Percentiles rank a stretch among this genome's conserved stretches.
phyloP scores from a whole-genome alignment of 2,113 vertebrate genomes.

The Bungarus multicinctus region DNA sequence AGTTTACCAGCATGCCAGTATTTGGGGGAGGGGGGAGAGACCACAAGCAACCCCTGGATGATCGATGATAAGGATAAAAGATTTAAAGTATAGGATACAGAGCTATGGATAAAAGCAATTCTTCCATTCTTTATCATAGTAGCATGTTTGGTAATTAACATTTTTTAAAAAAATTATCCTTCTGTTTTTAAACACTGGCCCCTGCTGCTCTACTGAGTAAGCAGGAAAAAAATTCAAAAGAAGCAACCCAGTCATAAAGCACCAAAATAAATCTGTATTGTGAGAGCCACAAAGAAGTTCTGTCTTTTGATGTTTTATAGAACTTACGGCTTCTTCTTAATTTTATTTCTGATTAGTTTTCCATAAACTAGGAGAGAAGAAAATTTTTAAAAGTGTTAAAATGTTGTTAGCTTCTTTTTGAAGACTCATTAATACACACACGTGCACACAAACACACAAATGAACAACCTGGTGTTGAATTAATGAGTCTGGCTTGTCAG shows the following conservation, averaged over 20 bases:
- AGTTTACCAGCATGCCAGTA: background rate
- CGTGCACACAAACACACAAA: slow-evolving; percentile 7
- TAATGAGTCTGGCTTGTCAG: background rate
- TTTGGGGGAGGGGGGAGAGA: background rate
- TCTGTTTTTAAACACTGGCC: background rate
- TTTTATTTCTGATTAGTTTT: background rate
- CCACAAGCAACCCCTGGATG: background rate
- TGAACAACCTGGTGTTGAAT: background rate
- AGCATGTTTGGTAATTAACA: background rate
- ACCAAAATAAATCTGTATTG: background rate
- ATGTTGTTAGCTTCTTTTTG: background rate
- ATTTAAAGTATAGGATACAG: background rate
- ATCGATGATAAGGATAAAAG: background rate
- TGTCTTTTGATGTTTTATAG: background rate
- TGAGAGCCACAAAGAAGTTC: background rate
- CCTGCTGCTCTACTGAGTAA: background rate
- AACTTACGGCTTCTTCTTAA: background rate
- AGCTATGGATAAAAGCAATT: background rate
- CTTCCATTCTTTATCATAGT: background rate
- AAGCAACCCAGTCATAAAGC: background rate
- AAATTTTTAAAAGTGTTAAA: background rate
- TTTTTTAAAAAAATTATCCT: background rate
- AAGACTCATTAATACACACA: background rate
- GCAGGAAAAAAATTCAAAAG: background rate
- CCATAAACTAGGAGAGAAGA: background rate